Evolutionary conservation across 2,888 invertebrate genomes (phyloP).

Genomic region (Trissoscelio sp.): DNA sequence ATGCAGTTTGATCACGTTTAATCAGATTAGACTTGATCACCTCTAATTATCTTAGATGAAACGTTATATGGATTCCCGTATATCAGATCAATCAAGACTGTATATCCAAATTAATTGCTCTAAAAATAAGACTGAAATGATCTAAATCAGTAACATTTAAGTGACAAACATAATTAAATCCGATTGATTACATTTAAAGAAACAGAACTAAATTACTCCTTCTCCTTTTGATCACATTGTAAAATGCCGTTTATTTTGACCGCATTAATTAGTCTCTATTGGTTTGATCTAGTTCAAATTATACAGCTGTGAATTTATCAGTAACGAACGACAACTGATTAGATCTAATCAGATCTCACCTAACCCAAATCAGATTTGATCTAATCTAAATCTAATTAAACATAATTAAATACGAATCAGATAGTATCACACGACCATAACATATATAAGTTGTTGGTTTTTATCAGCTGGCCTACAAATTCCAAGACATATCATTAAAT

Average conservation of each 20-base stretch:
- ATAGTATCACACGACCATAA: not conserved
- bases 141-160: too few relatives aligned
- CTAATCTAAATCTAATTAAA: constrained; percentile 1
- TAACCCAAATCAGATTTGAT: not conserved
- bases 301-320: not conserved
- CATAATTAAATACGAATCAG: not conserved
- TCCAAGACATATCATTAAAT: not conserved
- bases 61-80: too few relatives aligned
- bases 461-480: not conserved
- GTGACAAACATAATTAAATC: too few relatives aligned
- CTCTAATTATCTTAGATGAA: too few relatives aligned
- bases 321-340: constrained; percentile 3
- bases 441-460: not conserved
- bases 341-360: not conserved
- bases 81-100: too few relatives aligned
- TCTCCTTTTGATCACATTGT: not conserved
- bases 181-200: too few relatives aligned
- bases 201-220: not conserved
- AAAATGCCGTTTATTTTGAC: not conserved
- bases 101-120: too few relatives aligned
- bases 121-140: too few relatives aligned
- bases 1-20: too few relatives aligned
- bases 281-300: not conserved
- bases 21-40: too few relatives aligned
- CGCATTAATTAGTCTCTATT: not conserved